Evolutionary conservation across 2,888 invertebrate genomes (phyloP), one percentile per base, ranked within the genome.

Genomic region (Thecocarcelia acutangulata): DNA sequence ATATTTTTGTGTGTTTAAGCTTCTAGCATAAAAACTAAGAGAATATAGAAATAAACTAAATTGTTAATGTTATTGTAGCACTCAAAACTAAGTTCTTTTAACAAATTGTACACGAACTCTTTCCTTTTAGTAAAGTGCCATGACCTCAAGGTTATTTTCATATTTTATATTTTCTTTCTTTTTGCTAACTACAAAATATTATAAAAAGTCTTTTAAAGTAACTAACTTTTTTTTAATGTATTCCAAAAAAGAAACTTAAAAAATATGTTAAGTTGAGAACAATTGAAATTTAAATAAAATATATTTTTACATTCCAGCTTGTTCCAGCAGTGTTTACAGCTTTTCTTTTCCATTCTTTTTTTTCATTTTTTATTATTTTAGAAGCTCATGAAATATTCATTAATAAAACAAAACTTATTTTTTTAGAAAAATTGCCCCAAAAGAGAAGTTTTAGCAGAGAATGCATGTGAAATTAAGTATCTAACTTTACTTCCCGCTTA

Each of bases 321-420:
- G 24, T 24, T 24, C 5, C 24, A 24, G 2, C 24, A 8, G 9
- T 33, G 5, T 33, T 33, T 33, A 33, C 33, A 33, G 33, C 33
- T 33, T 33, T 33, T 33, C 33, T 33, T 33, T 5, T 33, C n/a
- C n/a, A n/a, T 33, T 33, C 33, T 82, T 75, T 75, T 80, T 58
- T 59, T 63, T 63, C 15, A 15, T 33, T 50, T 21, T n/a, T 19
- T n/a, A 37, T 59, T 52, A 37, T 72, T 66, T 73, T 42, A 17
- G 58, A 44, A 74, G 50, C 83, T 83, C 81, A 83, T 84, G 79
- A 84, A 84, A 81, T 83, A 83, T 84, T 84, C 81, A 83, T 83
- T 80, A 84, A 66, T 75, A 56, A 69, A 80, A n/a, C n/a, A n/a
- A 80, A 80, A 61, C 61, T 66, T 72, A 76, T 72, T 61, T 61